phyloP scores from a whole-genome alignment of 2,113 vertebrate genomes.

The Lophotis ruficrista region DNA sequence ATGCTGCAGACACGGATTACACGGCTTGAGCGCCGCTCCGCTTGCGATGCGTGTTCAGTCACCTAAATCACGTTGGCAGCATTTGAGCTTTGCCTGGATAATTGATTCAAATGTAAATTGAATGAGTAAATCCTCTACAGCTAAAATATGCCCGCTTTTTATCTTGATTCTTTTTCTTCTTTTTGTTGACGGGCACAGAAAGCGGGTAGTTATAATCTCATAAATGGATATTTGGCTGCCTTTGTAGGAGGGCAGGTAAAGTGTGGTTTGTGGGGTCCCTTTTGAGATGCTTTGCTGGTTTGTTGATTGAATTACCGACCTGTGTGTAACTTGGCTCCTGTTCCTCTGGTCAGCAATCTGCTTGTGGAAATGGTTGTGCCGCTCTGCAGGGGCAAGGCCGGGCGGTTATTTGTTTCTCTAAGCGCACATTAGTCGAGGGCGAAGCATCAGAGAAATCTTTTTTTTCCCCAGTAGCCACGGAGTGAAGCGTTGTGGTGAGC shows the following conservation, averaged over 20 bases:
- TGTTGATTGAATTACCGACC: background rate
- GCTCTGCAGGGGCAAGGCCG: background rate
- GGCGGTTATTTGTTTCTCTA: background rate
- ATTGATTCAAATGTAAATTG: slow-evolving; percentile 62
- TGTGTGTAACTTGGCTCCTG: background rate
- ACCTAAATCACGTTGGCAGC: slow-evolving; percentile 32
- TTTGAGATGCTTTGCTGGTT: background rate
- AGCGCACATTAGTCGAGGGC: background rate
- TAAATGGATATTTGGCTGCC: slow-evolving; percentile 1
- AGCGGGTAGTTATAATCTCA: slow-evolving; percentile 27
- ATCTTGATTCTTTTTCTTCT: slow-evolving; percentile 23
- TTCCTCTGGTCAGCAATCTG: background rate
- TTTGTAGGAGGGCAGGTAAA: background rate
- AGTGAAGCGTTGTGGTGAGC: background rate
- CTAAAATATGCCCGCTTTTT: slow-evolving; percentile 33
- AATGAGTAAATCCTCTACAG: slow-evolving; percentile 29
- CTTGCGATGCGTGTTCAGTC: slow-evolving; percentile 28
- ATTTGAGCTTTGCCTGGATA: slow-evolving; percentile 20
- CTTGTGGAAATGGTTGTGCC: background rate
- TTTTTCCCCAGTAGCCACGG: background rate
- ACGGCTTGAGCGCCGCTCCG: background rate
- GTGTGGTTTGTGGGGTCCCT: background rate
- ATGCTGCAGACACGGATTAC: background rate
- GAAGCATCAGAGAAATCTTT: background rate
- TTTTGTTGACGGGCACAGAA: background rate